Evolutionary conservation across 2,113 vertebrate genomes (phyloP).

Genomic region (Eulemur rufifrons): DNA sequence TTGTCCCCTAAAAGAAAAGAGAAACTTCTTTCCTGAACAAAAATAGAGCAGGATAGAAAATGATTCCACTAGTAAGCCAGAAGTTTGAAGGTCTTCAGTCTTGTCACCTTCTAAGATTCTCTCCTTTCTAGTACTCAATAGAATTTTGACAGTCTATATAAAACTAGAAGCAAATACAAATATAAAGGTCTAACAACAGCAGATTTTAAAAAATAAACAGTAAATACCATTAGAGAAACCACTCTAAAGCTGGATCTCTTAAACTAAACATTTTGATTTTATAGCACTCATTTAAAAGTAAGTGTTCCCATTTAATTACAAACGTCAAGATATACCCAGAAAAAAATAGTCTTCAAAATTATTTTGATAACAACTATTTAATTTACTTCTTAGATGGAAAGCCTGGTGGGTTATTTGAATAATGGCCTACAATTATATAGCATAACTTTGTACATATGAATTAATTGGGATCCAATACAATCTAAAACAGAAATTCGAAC

Average conservation of each 20-base stretch:
- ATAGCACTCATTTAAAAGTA: background rate
- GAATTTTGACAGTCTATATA: background rate
- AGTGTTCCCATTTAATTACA: slow-evolving; percentile 25
- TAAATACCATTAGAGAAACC: background rate
- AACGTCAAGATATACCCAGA: background rate
- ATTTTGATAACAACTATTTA: slow-evolving; percentile 69
- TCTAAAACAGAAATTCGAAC: slow-evolving; percentile 61
- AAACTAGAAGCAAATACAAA: background rate
- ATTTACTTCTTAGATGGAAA: slow-evolving; percentile 67
- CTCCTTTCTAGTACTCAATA: background rate
- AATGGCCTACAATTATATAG: slow-evolving; percentile 47
- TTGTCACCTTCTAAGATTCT: background rate
- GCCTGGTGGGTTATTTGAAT: background rate
- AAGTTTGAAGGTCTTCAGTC: background rate
- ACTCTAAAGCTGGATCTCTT: background rate
- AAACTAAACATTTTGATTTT: background rate
- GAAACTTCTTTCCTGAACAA: background rate
- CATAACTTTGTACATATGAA: slow-evolving; percentile 47
- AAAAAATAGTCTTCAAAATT: slow-evolving; percentile 62
- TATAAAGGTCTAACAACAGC: background rate
- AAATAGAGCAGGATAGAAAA: background rate
- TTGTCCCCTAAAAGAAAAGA: background rate
- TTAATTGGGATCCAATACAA: slow-evolving; percentile 50
- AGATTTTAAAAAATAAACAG: background rate
- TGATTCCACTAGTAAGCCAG: background rate